Base-by-base conservation (phyloP, 2,797 vertebrate genomes). In the Paramormyrops hopkinsi region DNA sequence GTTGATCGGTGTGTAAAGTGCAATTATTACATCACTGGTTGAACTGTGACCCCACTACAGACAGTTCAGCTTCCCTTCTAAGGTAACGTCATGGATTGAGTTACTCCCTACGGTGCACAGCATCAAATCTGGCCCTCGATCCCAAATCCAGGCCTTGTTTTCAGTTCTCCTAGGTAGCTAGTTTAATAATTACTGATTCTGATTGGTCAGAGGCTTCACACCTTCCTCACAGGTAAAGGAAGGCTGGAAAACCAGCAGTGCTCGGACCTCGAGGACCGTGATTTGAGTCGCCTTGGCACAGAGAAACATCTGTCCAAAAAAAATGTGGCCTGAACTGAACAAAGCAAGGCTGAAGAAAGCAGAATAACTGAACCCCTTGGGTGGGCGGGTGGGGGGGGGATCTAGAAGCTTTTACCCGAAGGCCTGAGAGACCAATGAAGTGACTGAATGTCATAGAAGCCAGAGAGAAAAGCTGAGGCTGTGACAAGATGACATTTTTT, bases 21-120 rank as follows among this genome's bases (percentile, higher is more conserved):
- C 88, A 62, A 89, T 91, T 90, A 89, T 91, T 90, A 90, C 90
- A 89, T 92, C 91, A 92, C 89, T 44, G 89, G 86, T 88, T 92
- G 84, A 92, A 83, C 92, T 91, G 76, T 91, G 90, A 92, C 89
- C 90, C 79, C 90, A 89, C 91, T 91, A 89, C 59, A 79, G 87
- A 19, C 50, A 69, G 87, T 89, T 89, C 88, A 6, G 46, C 87
- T 33, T 90, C 88, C 25, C 73, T 83, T 73, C 56, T 62, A 50
- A 87, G 37, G 62, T 56, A 73, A 12, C 11, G 8, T 88, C 76
- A n/a, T 51, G 88, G 86, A 90, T 91, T 90, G 22, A 89, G 88
- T 92, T 92, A 90, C 92, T 46, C 46, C 4, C 51, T 14, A 56
- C 19, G 0, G 41, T 11, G 79, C 59, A 65, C 59, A 65, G 59